Percentiles rank a stretch among this genome's conserved stretches.
phyloP scores from a whole-genome alignment of 2,797 vertebrate genomes.

The Lithobates pipiens region DNA sequence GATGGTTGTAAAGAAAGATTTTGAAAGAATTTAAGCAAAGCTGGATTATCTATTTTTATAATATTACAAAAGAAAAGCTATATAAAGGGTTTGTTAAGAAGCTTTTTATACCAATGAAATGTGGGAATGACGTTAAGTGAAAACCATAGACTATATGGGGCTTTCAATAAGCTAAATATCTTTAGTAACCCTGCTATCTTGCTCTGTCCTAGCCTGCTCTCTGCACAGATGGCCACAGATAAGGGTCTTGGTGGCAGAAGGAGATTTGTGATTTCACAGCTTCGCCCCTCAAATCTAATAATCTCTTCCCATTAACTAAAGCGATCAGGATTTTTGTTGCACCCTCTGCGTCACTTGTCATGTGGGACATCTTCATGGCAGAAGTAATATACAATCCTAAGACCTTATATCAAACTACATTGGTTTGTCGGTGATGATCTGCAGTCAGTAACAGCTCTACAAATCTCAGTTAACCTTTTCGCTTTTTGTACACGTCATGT shows the following conservation, averaged over 20 bases:
- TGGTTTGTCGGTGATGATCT: no score
- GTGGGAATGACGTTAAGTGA: not conserved
- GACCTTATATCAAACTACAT: no score
- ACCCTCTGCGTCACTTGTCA: not conserved
- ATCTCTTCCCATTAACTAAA: conserved; percentile 58
- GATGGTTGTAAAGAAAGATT: not conserved
- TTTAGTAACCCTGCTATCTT: not conserved
- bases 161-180: conserved; percentile 42
- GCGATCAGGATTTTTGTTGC: not conserved
- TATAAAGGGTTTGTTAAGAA: not conserved
- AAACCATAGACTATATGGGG: not conserved
- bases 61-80: not conserved
- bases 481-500: no score
- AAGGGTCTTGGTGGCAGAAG: conserved; percentile 52
- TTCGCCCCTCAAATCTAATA: conserved; percentile 58
- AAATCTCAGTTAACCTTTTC: no score
- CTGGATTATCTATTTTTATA: not conserved
- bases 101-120: not conserved
- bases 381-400: no score
- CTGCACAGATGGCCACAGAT: conserved; percentile 54
- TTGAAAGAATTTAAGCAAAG: not conserved
- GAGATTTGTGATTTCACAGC: conserved; percentile 60
- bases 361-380: not conserved
- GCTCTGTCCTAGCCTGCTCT: conserved; percentile 37
- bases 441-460: no score